phyloP scores from a whole-genome alignment of 2,797 vertebrate species.

The Centropyge bicolor region DNA sequence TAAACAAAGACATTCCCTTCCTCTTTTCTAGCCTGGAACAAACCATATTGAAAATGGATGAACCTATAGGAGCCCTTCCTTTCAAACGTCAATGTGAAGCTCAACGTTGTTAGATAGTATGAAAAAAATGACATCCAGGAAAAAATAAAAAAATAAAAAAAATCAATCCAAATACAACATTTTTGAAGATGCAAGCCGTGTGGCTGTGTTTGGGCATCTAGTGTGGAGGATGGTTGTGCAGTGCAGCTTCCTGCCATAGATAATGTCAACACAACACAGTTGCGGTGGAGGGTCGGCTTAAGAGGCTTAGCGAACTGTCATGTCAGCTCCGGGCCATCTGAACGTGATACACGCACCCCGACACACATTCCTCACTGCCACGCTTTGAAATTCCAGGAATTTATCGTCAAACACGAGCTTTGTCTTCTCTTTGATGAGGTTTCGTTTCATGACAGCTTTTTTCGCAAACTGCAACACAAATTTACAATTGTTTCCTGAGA shows the following conservation, averaged over 20 bases:
- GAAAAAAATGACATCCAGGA: background rate
- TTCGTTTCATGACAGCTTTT: slow-evolving; percentile 28
- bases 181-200: background rate
- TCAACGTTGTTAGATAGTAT: background rate
- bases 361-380: slow-evolving; percentile 53
- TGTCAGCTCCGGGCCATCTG: slow-evolving; percentile 67
- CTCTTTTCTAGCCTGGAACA: background rate
- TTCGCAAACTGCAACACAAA: background rate
- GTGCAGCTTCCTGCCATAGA: slow-evolving; percentile 51
- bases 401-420: slow-evolving; percentile 50
- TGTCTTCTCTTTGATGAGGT: slow-evolving; percentile 33
- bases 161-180: background rate
- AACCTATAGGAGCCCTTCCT: background rate
- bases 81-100: background rate
- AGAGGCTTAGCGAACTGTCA: slow-evolving; percentile 76
- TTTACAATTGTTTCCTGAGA: slow-evolving; percentile 6
- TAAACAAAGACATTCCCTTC: slow-evolving; percentile 41
- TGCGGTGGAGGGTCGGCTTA: slow-evolving; percentile 59
- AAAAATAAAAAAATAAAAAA: background rate
- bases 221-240: slow-evolving; percentile 15
- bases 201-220: slow-evolving; percentile 35
- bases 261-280: slow-evolving; percentile 64
- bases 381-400: slow-evolving; percentile 49
- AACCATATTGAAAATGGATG: slow-evolving; percentile 15
- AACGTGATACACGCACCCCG: slow-evolving; percentile 57